Conservation (phyloP, 2,113 vertebrate species). For the Fregata magnificens region DNA sequence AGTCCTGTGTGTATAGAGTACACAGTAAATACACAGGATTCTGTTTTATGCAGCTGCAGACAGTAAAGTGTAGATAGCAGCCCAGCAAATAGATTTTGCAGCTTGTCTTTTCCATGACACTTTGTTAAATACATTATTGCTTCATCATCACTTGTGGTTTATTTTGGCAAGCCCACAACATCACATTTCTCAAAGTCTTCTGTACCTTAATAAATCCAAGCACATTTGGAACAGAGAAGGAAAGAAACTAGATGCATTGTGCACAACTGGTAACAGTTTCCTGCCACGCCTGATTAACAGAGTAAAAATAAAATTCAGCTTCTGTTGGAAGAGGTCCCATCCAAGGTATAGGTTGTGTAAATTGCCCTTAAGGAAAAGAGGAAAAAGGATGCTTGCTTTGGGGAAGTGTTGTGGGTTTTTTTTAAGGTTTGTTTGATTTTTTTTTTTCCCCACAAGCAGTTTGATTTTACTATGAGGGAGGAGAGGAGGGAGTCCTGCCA, state of each 20-base stretch:
- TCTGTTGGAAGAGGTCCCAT: conserved; percentile 1
- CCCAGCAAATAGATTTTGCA: neutral
- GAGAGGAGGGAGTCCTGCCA: neutral
- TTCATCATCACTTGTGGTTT: neutral
- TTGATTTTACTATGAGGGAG: neutral
- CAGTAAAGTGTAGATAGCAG: neutral
- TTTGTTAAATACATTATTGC: conserved; percentile 17
- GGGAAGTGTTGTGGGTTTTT: neutral
- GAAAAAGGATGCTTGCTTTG: neutral
- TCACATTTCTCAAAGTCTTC: neutral
- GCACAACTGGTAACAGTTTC: conserved; percentile 34
- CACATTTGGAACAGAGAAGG: neutral
- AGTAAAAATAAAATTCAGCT: conserved; percentile 8
- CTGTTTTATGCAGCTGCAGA: neutral
- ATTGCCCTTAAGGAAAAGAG: neutral
- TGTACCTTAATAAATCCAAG: conserved; percentile 1
- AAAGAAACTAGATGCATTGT: neutral
- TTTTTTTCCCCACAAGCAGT: neutral
- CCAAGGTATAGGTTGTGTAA: conserved; percentile 18
- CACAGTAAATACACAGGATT: neutral
- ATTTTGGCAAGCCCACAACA: neutral
- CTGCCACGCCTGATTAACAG: conserved; percentile 32
- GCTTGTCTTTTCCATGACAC: neutral
- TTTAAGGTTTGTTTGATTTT: neutral
- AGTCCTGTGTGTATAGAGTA: neutral